A percentile compares a stretch with the other conserved stretches of the same genome.
phyloP scores from a whole-genome alignment of 2,888 invertebrate genomes.

The Gryllus longicercus region DNA sequence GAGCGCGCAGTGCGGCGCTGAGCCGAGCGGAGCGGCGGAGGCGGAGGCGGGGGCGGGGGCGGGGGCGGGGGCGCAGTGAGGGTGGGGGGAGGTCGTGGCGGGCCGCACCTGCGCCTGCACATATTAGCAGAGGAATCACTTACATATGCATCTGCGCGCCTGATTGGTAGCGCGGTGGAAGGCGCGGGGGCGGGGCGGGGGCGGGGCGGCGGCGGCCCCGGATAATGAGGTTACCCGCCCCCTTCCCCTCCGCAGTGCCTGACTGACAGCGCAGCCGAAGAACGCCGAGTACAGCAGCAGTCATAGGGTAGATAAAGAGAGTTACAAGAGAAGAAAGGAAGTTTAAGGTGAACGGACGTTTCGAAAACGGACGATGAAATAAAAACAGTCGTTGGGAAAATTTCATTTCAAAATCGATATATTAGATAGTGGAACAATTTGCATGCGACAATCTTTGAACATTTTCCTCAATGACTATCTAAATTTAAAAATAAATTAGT shows the following conservation, averaged over 20 bases:
- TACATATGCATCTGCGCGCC: neutral
- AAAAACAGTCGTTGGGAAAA: neutral
- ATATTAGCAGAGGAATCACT: neutral
- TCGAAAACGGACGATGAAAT: neutral
- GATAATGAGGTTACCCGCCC: neutral
- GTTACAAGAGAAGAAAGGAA: too few relatives aligned
- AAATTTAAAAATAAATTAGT: too few relatives aligned
- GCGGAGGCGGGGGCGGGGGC: neutral
- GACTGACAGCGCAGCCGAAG: neutral
- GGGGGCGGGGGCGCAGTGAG: too few relatives aligned
- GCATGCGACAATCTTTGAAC: too few relatives aligned
- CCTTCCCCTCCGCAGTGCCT: neutral
- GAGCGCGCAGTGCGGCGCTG: neutral
- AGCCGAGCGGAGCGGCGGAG: too few relatives aligned
- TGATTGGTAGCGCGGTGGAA: neutral
- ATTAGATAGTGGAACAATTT: neutral
- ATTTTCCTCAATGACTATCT: too few relatives aligned
- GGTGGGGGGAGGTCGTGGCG: neutral
- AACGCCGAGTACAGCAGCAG: too few relatives aligned
- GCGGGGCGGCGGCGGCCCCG: neutral
- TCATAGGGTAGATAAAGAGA: too few relatives aligned
- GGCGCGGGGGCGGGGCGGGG: neutral
- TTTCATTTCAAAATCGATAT: neutral
- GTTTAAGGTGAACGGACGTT: neutral
- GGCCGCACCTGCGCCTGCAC: neutral